Conservation (phyloP, 2,888 invertebrate species). For the Megaustenia siamemsis region DNA sequence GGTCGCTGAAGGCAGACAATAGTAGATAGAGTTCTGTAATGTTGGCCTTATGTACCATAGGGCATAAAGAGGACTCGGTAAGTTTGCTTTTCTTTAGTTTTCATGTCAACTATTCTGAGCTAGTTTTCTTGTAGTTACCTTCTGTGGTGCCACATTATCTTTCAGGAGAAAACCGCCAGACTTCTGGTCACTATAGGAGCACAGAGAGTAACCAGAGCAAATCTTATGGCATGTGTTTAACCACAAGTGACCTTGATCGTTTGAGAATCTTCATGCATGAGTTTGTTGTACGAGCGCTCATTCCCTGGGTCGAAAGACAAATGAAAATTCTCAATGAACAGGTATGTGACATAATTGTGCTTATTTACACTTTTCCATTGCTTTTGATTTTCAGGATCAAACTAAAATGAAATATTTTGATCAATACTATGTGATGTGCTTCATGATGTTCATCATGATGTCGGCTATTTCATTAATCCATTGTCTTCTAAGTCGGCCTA, state of each 20-base stretch:
- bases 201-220: conserved; percentile 49
- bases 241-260: conserved; percentile 90
- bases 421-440: too few relatives aligned
- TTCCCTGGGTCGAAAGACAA: conserved; percentile 95
- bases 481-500: too few relatives aligned
- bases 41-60: neutral
- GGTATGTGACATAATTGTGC: conserved; percentile 70
- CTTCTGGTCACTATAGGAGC: conserved; percentile 26
- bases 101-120: neutral
- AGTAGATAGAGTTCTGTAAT: too few relatives aligned
- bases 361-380: too few relatives aligned
- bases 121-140: neutral
- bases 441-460: too few relatives aligned
- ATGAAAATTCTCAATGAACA: conserved; percentile 84
- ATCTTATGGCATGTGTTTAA: conserved; percentile 84
- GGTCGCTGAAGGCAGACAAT: too few relatives aligned
- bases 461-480: too few relatives aligned
- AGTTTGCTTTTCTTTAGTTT: neutral
- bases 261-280: conserved; percentile 91
- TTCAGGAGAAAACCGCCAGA: conserved; percentile 13
- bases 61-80: too few relatives aligned
- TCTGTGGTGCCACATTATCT: too few relatives aligned
- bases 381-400: too few relatives aligned
- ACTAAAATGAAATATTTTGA: too few relatives aligned
- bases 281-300: conserved; percentile 90